These are phyloP conservation scores for Ethmia dodecea DNA, from an alignment of 2,888 invertebrate species.

Conservation along the genomic window DNA sequence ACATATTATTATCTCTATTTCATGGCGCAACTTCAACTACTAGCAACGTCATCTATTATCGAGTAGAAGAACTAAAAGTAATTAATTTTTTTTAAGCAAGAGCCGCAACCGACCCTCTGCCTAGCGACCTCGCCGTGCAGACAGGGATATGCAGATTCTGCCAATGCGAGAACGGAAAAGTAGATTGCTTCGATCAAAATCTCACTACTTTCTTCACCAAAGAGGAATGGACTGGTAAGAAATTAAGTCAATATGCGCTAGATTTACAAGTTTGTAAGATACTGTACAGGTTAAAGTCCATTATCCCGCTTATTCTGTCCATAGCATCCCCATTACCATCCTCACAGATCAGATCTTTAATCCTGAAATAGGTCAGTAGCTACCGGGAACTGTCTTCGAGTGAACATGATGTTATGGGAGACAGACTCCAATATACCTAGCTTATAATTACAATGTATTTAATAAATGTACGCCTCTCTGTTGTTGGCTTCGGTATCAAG, in stretches of 20 bases:
- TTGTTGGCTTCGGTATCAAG: no score
- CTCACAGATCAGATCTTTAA: no score
- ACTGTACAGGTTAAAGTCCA: no score
- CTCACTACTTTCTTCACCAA: slow-evolving; percentile 68
- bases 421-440: no score
- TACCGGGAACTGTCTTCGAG: no score
- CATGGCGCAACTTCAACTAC: no score
- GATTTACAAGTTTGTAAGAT: neutral
- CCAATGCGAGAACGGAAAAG: slow-evolving; percentile 58
- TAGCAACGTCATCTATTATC: slow-evolving; percentile 31
- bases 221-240: slow-evolving; percentile 74
- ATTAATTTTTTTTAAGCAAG: slow-evolving; percentile 24
- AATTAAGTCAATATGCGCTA: neutral
- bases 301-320: no score
- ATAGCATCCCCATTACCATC: no score
- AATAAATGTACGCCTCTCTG: no score
- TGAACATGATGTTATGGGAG: no score
- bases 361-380: no score
- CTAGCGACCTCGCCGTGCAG: slow-evolving; percentile 28
- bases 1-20: neutral
- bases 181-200: slow-evolving; percentile 74
- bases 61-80: slow-evolving; percentile 28
- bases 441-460: no score
- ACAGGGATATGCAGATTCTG: slow-evolving; percentile 75
- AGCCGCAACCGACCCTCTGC: slow-evolving; percentile 19